Evolutionary conservation across 2,888 invertebrate species (phyloP), one percentile per base, ranked within the genome.

Genomic region (Fabriciana adippe): DNA sequence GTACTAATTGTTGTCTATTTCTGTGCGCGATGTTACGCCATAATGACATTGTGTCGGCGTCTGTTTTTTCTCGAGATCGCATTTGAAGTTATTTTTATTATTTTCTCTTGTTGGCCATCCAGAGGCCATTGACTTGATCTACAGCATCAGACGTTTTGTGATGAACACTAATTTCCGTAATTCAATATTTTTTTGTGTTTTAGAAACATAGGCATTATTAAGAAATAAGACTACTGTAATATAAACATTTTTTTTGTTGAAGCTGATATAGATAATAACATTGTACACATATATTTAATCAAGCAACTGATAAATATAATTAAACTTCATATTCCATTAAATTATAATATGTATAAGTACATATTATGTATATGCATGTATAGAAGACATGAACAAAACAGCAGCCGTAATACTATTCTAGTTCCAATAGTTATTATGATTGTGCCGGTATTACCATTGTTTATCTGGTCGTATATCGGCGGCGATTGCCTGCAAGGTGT

Each of bases 81-180:
- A 82, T 92, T 90, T 90, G 89, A 88, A 82, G 88, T 90, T 90
- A 90, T 91, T 90, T 88, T 92, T 91, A 90, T 90, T 89, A 89
- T 89, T 88, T 85, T 86, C 85, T 89, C 83, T 83, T 79, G 79
- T 82, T 83, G 80, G 76, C 79, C 80, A 85, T 84, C 83, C 75
- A 71, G 74, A 79, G 90, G 86, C 86, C 85, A 77, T 78, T 73
- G 87, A 85, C 85, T 63, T 70, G 63, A 26, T 69, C 66, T 71
- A 71, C 70, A 69, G 73, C 66, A 72, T 70, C 63, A 69, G 61
- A 55, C 35, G 11, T 35, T 51, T 55, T 64, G 15, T 54, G 21
- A 55, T 18, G 64, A 47, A 56, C 41, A 66, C 55, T 47, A 18
- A 55, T 60, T 60, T 66, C 48, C 21, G 21, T 51, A 56, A 15